These are phyloP conservation scores for Theocolax elegans DNA, from an alignment of 1,140 invertebrate species.

Conservation along the genomic window DNA sequence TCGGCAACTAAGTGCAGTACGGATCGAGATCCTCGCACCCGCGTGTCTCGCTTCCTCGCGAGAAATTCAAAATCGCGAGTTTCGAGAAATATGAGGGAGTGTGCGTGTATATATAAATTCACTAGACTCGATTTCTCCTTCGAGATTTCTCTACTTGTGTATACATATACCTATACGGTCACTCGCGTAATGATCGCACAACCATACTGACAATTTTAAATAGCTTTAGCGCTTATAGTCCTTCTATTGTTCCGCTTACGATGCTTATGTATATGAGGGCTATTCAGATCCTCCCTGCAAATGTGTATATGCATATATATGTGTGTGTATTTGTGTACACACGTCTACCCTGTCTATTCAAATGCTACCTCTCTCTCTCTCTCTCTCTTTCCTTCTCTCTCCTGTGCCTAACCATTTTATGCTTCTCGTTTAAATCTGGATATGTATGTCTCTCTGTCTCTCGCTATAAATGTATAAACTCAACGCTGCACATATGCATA, in stretches of 20 bases:
- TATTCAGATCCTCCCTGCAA: neutral
- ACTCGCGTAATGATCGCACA: slow-evolving; percentile 21
- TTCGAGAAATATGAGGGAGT: neutral
- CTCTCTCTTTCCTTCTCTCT: too few relatives aligned
- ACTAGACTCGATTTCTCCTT: slow-evolving; percentile 6
- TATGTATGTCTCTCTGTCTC: too few relatives aligned
- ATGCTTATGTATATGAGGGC: neutral
- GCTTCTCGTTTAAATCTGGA: too few relatives aligned
- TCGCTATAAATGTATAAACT: too few relatives aligned
- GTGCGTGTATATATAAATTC: neutral
- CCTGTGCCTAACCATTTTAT: too few relatives aligned
- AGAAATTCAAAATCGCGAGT: slow-evolving; percentile 30
- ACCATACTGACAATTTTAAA: slow-evolving; percentile 7
- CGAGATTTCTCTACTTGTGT: slow-evolving; percentile 9
- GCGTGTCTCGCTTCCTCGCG: neutral
- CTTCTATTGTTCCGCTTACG: slow-evolving; percentile 10
- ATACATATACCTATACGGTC: too few relatives aligned
- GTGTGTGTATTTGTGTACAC: too few relatives aligned
- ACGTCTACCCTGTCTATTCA: too few relatives aligned
- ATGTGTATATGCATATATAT: too few relatives aligned
- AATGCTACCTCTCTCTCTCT: too few relatives aligned
- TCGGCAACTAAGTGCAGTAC: too few relatives aligned
- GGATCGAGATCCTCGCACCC: slow-evolving; percentile 30
- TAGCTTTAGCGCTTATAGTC: neutral
- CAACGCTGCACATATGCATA: too few relatives aligned